Evolutionary conservation across 2,888 invertebrate species (phyloP), one percentile per base, ranked within the genome.

Genomic region (Pachycephus smyrnensis): DNA sequence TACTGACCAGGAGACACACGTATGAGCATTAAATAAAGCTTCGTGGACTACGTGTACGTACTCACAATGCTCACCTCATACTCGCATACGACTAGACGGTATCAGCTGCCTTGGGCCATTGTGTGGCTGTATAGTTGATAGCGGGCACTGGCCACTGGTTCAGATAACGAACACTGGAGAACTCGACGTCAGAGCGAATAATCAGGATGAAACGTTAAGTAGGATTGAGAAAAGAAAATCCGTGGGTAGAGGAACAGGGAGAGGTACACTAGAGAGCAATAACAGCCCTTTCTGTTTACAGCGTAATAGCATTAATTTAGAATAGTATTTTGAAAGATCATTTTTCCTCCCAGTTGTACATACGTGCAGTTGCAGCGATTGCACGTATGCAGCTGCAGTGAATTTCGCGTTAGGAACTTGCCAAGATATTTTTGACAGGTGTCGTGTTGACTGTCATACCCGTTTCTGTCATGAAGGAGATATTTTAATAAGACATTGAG

Each of bases 41-140:
- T 23, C 55, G 55, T 55, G 23, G 55, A 55, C 9, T 55, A 23
- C 55, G 23, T 55, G 55, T 55, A 23, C 15, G 55, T 55, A 55
- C 23, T 55, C 9, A 15, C 23, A 55, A 55, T 23, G 55, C 55
- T 55, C 55, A 55, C 71, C 71, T 32, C 71, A 71, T 33, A 33
- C 32, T 32, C 71, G 12, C 6, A 71, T 71, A 33, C 32, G 71
- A 71, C 12, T 33, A 23, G 15, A 33, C 33, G 71, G 71, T 71
- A 71, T 71, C 71, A 71, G 71, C 71, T 71, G 71, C 71, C 71
- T 71, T 71, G 71, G 9, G 12, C 15, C 71, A 30, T 71, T 71
- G 71, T 71, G 71, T 71, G 12, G 71, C 15, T 71, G 31, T 31
- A 33, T 33, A 32, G 31, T 31, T 31, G 31, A 71, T 31, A 31